These are phyloP conservation scores for Chymomyza fuscimana DNA, from an alignment of 2,888 invertebrate species.

Conservation along the genomic window DNA sequence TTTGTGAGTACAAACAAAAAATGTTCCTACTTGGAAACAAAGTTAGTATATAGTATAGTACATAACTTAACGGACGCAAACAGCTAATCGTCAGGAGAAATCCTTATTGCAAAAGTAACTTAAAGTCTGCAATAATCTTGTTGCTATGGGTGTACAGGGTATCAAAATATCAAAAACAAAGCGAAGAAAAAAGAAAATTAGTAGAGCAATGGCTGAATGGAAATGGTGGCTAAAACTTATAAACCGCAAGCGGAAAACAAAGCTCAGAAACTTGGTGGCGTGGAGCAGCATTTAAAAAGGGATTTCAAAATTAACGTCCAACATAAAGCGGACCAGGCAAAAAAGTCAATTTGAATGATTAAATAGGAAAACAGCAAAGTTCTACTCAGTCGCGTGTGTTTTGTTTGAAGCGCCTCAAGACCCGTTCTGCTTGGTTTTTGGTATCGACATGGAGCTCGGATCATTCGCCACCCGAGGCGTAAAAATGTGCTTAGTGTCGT, in stretches of 20 bases:
- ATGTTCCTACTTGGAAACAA: too few relatives aligned
- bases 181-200: constrained; percentile 28
- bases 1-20: too few relatives aligned
- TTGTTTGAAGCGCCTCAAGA: constrained; percentile 26
- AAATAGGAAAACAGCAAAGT: constrained; percentile 57
- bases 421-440: neutral
- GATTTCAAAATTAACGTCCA: constrained; percentile 69
- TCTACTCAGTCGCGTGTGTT: constrained; percentile 4
- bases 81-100: too few relatives aligned
- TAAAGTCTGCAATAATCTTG: too few relatives aligned
- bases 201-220: constrained; percentile 12
- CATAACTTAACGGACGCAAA: too few relatives aligned
- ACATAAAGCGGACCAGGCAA: constrained; percentile 41
- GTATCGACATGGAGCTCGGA: neutral
- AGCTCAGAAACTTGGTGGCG: constrained; percentile 28
- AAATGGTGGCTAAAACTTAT: constrained; percentile 59
- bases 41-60: too few relatives aligned
- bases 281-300: constrained; percentile 52
- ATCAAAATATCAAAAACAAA: neutral
- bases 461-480: neutral
- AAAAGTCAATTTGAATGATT: constrained; percentile 71
- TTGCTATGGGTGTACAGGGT: too few relatives aligned
- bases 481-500: constrained; percentile 61
- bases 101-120: too few relatives aligned
- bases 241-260: constrained; percentile 65